These are phyloP conservation scores for Drosophila neonasuta DNA, from an alignment of 2,888 invertebrate species.

Conservation along the genomic window DNA sequence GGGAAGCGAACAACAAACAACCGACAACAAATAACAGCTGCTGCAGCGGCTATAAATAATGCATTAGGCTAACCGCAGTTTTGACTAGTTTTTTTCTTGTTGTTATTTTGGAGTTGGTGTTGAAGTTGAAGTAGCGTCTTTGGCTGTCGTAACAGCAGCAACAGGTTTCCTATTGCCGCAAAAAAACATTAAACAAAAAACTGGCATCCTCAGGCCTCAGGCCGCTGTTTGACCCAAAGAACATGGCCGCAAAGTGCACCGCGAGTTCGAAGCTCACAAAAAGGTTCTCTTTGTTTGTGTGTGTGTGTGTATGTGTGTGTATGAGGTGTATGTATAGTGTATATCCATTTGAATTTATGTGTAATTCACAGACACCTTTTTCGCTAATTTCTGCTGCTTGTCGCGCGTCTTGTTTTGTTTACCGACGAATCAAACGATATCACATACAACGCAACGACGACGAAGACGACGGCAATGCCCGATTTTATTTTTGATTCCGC, in stretches of 20 bases:
- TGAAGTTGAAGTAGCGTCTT: neutral
- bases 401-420: constrained; percentile 4
- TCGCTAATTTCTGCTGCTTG: constrained; percentile 25
- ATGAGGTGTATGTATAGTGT: neutral
- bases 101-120: constrained; percentile 4
- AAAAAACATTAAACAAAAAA: constrained; percentile 8
- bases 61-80: constrained; percentile 64
- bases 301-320: neutral
- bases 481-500: constrained; percentile 24
- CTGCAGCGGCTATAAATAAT: constrained; percentile 58
- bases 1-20: constrained; percentile 23
- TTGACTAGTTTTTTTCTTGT: constrained; percentile 38
- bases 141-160: constrained; percentile 57
- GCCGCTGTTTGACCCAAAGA: constrained; percentile 32
- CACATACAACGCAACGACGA: constrained; percentile 25
- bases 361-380: constrained; percentile 23
- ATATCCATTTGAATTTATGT: constrained; percentile 1
- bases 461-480: constrained; percentile 33
- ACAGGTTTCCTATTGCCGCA: constrained; percentile 54
- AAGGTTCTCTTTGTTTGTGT: neutral
- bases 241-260: constrained; percentile 25
- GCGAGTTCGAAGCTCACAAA: neutral
- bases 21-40: constrained; percentile 29
- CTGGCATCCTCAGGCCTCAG: constrained; percentile 29
- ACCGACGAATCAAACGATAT: constrained; percentile 31